Base-by-base conservation (phyloP, 2,113 vertebrate genomes). In the Dipodomys merriami region DNA sequence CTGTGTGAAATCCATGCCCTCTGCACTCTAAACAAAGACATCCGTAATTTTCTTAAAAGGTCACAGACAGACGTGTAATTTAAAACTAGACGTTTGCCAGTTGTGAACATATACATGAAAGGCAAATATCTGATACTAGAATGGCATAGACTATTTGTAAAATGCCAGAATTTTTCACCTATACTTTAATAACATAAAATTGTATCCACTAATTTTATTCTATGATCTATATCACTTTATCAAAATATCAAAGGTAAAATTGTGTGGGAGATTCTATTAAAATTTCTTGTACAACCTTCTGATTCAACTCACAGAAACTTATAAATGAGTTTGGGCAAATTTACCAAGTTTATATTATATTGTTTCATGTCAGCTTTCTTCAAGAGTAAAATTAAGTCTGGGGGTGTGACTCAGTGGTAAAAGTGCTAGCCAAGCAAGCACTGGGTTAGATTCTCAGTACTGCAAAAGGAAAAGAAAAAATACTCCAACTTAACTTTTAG, bases 31-130 rank as follows among this genome's bases (percentile, higher is more conserved):
- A 97, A 98, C 97, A 98, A 98, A 98, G 98, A 96, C 96, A 97
- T 96, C 85, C 90, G 96, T 91, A 97, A 97, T 98, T 97, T 98
- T 96, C 95, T 97, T 95, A 96, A 98, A 98, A 98, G 98, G 98
- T 98, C 97, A 98, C 93, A 35, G 33, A 0, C 18, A 27, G 97
- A 93, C 46, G 83, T 84, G 95, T 91, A 96, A 97, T 95, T 97
- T 97, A 97, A 98, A 98, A 96, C 2, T 3, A 97, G 82, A 39
- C 84, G 29, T 96, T 97, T 76, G 12, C 97, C 95, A 96, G n/a
- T 65, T 89, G 89, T 96, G 96, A 83, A 92, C 95, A 96, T 95
- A 96, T 86, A 95, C 94, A 95, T 88, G 79, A 97, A 94, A 94
- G 72, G 65, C 1, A 71, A 93, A 91, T 80, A 88, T 95, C 89